Evolutionary conservation across 1,140 invertebrate genomes (phyloP).

Genomic region (Pogonomyrmex barbatus): DNA sequence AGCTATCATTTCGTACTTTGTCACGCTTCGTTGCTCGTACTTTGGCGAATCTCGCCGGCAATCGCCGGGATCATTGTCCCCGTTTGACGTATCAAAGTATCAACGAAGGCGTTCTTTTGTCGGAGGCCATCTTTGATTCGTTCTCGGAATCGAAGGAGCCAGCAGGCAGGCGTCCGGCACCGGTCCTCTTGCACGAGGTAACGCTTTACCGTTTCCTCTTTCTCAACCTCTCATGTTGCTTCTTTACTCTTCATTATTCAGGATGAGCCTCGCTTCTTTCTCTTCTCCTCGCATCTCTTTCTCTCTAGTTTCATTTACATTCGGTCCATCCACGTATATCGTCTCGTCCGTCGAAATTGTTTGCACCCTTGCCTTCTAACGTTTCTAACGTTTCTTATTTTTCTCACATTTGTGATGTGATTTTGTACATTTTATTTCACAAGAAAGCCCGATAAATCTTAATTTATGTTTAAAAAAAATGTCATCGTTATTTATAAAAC

Average conservation of each 20-base stretch:
- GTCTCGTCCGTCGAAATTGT: slow-evolving; percentile 9
- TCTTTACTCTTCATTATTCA: slow-evolving; percentile 58
- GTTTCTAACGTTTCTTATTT: background rate
- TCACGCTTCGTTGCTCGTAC: slow-evolving; percentile 37
- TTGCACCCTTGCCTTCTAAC: background rate
- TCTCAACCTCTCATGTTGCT: slow-evolving; percentile 46
- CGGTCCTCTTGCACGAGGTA: slow-evolving; percentile 63
- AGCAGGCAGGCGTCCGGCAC: slow-evolving; percentile 72
- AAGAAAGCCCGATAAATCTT: background rate
- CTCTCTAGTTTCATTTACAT: slow-evolving; percentile 48
- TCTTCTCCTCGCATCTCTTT: slow-evolving; percentile 36
- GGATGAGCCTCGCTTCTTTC: slow-evolving; percentile 67
- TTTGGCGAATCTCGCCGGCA: slow-evolving; percentile 66
- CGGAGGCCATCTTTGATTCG: slow-evolving; percentile 79
- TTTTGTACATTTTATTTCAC: background rate
- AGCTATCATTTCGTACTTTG: slow-evolving; percentile 20
- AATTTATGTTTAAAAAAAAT: background rate
- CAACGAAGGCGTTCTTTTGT: slow-evolving; percentile 77
- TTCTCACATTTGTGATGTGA: background rate
- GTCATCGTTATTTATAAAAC: background rate
- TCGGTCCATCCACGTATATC: slow-evolving; percentile 24
- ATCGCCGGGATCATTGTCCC: slow-evolving; percentile 66
- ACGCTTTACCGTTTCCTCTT: slow-evolving; percentile 71
- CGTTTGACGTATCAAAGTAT: slow-evolving; percentile 44
- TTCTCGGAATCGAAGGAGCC: slow-evolving; percentile 80